Conservation (phyloP, 1,140 invertebrate genomes). For the Lasaia peninsularis region DNA sequence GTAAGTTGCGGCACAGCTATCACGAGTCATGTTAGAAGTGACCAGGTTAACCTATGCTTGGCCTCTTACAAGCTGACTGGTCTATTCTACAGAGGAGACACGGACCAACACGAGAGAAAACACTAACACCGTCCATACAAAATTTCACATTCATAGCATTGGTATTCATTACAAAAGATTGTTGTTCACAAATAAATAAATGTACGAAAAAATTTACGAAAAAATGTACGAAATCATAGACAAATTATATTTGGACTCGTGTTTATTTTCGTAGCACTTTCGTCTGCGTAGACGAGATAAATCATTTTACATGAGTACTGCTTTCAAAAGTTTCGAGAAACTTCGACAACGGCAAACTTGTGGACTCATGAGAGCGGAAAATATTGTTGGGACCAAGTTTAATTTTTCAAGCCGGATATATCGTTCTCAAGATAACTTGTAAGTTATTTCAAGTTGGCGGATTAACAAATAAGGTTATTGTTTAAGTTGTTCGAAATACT, state of each 20-base stretch:
- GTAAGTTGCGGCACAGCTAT: too few relatives aligned
- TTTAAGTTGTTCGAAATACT: too few relatives aligned
- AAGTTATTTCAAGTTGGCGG: background rate
- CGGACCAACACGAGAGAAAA: too few relatives aligned
- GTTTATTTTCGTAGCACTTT: slow-evolving; percentile 8
- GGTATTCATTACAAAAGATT: background rate
- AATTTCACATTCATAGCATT: too few relatives aligned
- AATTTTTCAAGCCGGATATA: slow-evolving; percentile 29
- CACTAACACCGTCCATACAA: too few relatives aligned
- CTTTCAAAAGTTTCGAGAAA: slow-evolving; percentile 25
- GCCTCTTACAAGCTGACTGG: too few relatives aligned
- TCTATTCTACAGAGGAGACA: too few relatives aligned
- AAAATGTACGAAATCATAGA: slow-evolving; percentile 1
- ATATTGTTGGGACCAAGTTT: slow-evolving; percentile 31
- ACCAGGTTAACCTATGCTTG: too few relatives aligned
- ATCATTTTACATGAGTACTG: slow-evolving; percentile 19
- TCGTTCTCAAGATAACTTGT: slow-evolving; percentile 13
- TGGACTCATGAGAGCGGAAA: slow-evolving; percentile 31
- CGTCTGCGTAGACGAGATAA: slow-evolving; percentile 8
- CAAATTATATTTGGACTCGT: slow-evolving; percentile 6
- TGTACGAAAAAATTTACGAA: background rate
- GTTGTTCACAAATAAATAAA: background rate
- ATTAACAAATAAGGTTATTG: too few relatives aligned
- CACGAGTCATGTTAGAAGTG: too few relatives aligned
- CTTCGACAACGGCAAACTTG: slow-evolving; percentile 29